phyloP scores from a whole-genome alignment of 1,140 invertebrate species.

The Triops longicaudatus region DNA sequence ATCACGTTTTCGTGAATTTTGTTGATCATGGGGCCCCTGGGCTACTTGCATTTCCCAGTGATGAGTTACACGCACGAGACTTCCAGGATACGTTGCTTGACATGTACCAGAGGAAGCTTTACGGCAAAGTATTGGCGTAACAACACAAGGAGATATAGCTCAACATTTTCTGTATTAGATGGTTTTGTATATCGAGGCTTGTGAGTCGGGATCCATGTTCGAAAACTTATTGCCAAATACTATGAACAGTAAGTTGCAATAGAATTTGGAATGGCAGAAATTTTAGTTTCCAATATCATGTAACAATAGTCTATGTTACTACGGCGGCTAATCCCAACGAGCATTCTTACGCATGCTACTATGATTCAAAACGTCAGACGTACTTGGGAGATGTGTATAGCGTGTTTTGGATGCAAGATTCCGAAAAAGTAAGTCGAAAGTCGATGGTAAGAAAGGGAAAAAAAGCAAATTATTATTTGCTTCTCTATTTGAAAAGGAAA shows the following conservation, averaged over 20 bases:
- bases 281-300: slow-evolving; percentile 27
- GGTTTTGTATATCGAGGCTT: slow-evolving; percentile 57
- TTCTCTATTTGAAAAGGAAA: slow-evolving; percentile 41
- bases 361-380: slow-evolving; percentile 43
- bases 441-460: background rate
- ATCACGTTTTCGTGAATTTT: slow-evolving; percentile 57
- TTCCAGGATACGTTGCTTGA: slow-evolving; percentile 39
- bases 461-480: background rate
- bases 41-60: slow-evolving; percentile 48
- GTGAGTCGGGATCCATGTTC: slow-evolving; percentile 61
- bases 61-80: slow-evolving; percentile 36
- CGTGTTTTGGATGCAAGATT: slow-evolving; percentile 60
- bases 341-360: slow-evolving; percentile 54
- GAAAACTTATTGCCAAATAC: slow-evolving; percentile 46
- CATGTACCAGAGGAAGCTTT: slow-evolving; percentile 45
- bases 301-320: slow-evolving; percentile 50
- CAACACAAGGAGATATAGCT: background rate
- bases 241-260: slow-evolving; percentile 44
- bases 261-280: slow-evolving; percentile 18
- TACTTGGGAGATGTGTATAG: slow-evolving; percentile 54
- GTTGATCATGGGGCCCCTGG: slow-evolving; percentile 56
- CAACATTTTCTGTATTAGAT: slow-evolving; percentile 38
- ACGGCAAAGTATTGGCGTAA: slow-evolving; percentile 36
- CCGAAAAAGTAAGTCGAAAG: slow-evolving; percentile 43
- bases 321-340: slow-evolving; percentile 54